phyloP scores from a whole-genome alignment of 1,140 invertebrate species.

The Bacillus rossius region DNA sequence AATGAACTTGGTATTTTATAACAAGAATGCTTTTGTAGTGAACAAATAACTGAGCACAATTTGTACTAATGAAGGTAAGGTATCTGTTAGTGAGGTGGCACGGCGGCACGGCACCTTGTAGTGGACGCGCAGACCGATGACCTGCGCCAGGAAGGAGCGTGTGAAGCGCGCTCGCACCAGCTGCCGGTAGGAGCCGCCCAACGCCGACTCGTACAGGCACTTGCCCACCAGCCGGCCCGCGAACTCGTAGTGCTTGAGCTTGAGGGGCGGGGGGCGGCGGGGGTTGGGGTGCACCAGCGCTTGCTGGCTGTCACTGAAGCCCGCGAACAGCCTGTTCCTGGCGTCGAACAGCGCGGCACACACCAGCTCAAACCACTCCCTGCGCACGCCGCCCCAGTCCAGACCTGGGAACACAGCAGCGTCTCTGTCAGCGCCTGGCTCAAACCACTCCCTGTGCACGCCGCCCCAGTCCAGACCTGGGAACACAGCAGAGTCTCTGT shows the following conservation, averaged over 20 bases:
- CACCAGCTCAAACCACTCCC: constrained; percentile 91
- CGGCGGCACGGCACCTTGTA: constrained; percentile 59
- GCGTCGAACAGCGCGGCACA: constrained; percentile 84
- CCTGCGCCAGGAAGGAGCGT: constrained; percentile 88
- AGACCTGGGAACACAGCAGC: constrained; percentile 55
- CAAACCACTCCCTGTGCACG: too few relatives aligned
- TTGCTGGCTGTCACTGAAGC: constrained; percentile 78
- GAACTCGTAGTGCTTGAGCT: constrained; percentile 89
- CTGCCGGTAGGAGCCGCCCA: constrained; percentile 83
- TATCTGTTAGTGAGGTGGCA: too few relatives aligned
- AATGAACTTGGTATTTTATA: too few relatives aligned
- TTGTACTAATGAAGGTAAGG: too few relatives aligned
- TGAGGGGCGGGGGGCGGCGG: constrained; percentile 62
- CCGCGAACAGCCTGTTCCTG: constrained; percentile 72
- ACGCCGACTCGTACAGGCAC: constrained; percentile 85
- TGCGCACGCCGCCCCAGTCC: constrained; percentile 88
- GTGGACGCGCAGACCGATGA: constrained; percentile 88
- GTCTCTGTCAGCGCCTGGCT: too few relatives aligned
- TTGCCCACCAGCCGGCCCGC: constrained; percentile 93
- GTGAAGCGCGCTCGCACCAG: constrained; percentile 86
- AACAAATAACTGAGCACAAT: too few relatives aligned
- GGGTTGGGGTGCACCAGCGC: constrained; percentile 87
- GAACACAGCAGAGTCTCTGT: too few relatives aligned
- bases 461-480: too few relatives aligned
- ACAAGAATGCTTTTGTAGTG: too few relatives aligned